Base-by-base conservation (phyloP, 2,797 vertebrate genomes). In the Dallia pectoralis region DNA sequence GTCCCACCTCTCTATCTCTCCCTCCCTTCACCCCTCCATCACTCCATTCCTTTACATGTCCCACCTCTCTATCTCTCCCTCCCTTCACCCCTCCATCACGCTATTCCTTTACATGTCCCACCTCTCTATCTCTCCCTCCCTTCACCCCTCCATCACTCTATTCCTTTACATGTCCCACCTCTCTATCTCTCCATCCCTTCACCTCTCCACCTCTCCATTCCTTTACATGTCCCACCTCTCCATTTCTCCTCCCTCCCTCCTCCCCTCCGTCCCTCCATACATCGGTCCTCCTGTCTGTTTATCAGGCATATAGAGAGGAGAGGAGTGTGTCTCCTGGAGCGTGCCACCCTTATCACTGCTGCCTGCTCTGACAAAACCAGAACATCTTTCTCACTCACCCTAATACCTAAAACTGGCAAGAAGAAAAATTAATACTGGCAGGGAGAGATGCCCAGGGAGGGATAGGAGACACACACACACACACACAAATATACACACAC, bases 221-320 rank as follows among this genome's bases (percentile, higher is more conserved):
- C n/a, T n/a, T n/a, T n/a, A n/a, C n/a, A n/a, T n/a, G n/a, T n/a
- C n/a, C n/a, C n/a, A n/a, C 19, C 48, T 7, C 15, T 19, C 48
- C 7, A 19, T 51, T 51, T 19, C 48, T 6, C 8, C 48, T 51
- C 16, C 53, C 22, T 1, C 53, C 22, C 9, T 25, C 53, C 1
- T 2, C 12, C n/a, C 4, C 53, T 25, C 51, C 18, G 8, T 53
- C 2, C 53, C 22, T 73, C 56, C 56, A 48, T 80, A 99, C 96
- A 96, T 94, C 78, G 98, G 98, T 81, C 96, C 96, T 6, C 7
- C 8, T 8, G 2, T 44, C 40, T 44, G 7, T 44, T 8, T 11
- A 44, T 4, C 7, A 2, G 40, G 40, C 40, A 44, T 44, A 9
- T 67, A 98, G 98, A 81, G 98, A 99, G 85, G 53, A 29, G 59